Conservation (phyloP, 2,113 vertebrate species). For the Rhinolophus sinicus region DNA sequence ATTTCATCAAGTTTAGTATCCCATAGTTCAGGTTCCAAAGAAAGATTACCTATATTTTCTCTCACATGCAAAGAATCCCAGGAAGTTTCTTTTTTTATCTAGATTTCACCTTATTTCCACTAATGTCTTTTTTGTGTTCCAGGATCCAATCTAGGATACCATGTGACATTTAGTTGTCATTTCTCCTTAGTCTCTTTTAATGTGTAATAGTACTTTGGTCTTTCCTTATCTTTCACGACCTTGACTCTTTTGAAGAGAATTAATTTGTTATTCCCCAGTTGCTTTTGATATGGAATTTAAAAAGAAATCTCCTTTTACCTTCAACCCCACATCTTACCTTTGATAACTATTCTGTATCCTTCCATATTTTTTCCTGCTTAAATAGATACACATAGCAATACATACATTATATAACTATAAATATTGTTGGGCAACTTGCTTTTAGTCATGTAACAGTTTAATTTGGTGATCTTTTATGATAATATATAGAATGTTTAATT, state of each 20-base stretch:
- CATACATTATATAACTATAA: background rate
- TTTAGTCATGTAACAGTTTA: background rate
- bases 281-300: background rate
- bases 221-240: background rate
- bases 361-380: background rate
- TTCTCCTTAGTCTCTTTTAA: background rate
- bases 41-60: constrained; percentile 11
- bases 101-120: background rate
- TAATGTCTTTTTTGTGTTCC: background rate
- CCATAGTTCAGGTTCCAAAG: background rate
- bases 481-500: background rate
- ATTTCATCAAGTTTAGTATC: background rate
- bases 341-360: background rate
- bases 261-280: background rate
- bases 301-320: background rate
- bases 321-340: background rate
- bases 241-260: background rate
- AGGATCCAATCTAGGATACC: background rate
- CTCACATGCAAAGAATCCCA: background rate
- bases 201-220: background rate
- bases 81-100: background rate
- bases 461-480: background rate
- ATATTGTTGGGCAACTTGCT: background rate
- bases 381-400: background rate
- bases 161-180: background rate